Conservation (phyloP, 2,113 vertebrate genomes). For the Chionis minor region DNA sequence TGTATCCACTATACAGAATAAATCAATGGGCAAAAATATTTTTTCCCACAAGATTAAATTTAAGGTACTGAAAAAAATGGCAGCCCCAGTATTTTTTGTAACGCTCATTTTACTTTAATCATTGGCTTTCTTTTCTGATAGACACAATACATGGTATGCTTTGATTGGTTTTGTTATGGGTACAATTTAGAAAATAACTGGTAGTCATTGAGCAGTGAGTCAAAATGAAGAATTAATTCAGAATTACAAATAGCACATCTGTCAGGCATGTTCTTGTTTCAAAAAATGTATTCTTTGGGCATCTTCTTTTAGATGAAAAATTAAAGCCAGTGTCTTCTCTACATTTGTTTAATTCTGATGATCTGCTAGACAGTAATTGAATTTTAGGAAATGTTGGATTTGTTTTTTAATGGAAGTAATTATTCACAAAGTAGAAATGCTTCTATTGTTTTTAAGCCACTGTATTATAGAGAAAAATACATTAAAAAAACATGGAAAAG, state of each 20-base stretch:
- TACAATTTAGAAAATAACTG: not conserved
- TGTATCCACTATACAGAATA: not conserved
- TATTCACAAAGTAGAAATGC: not conserved
- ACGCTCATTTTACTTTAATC: not conserved
- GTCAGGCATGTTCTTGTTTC: not conserved
- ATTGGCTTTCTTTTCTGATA: not conserved
- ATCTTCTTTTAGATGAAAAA: not conserved
- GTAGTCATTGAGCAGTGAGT: not conserved
- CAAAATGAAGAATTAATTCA: not conserved
- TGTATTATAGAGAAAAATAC: not conserved
- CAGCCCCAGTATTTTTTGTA: not conserved
- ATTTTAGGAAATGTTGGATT: not conserved
- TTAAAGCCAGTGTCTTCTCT: not conserved
- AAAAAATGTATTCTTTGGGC: not conserved
- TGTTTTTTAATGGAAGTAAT: not conserved
- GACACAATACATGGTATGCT: not conserved
- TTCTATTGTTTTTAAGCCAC: not conserved
- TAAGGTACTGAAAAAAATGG: not conserved
- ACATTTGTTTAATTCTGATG: not conserved
- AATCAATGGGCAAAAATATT: not conserved
- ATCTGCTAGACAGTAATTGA: not conserved
- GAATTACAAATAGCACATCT: not conserved
- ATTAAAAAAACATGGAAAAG: not conserved
- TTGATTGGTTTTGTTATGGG: not conserved
- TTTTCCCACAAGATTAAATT: not conserved